Percentiles rank a stretch among this genome's conserved stretches.
These are phyloP conservation scores for Nothoprocta perdicaria DNA, from an alignment of 2,113 vertebrate genomes.

Conservation along the genomic window DNA sequence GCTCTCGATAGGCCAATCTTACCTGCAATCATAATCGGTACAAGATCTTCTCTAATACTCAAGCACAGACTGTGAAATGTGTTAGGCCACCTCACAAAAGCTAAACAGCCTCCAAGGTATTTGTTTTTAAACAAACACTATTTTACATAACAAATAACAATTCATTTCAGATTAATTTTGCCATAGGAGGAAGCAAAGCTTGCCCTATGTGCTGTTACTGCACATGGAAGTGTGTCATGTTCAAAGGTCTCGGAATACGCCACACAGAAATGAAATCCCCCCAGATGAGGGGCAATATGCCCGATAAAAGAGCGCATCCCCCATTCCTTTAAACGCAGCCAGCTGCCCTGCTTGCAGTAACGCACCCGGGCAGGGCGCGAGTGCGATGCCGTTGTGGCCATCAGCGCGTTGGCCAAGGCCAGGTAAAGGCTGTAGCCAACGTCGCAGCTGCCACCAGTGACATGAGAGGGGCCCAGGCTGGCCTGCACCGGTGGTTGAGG, in stretches of 20 bases:
- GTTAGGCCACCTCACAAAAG: neutral
- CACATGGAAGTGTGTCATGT: neutral
- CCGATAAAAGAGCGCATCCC: neutral
- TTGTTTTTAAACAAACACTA: conserved; percentile 27
- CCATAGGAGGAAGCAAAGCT: neutral
- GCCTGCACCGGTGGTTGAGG: too few relatives aligned
- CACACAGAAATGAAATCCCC: neutral
- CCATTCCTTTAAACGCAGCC: neutral
- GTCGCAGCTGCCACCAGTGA: too few relatives aligned
- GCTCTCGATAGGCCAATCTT: neutral
- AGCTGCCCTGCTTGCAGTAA: neutral
- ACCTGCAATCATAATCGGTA: neutral
- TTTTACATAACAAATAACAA: neutral
- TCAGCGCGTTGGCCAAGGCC: accelerated
- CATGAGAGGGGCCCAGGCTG: too few relatives aligned
- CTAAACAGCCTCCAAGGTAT: neutral
- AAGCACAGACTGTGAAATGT: neutral
- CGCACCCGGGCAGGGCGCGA: neutral
- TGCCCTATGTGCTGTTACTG: neutral
- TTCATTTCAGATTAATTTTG: neutral
- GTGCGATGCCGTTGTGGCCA: neutral
- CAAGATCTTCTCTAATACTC: neutral
- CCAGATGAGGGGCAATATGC: neutral
- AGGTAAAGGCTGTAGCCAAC: too few relatives aligned
- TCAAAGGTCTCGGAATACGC: neutral